phyloP scores from a whole-genome alignment of 2,797 vertebrate species.

The Poecilia gillii region DNA sequence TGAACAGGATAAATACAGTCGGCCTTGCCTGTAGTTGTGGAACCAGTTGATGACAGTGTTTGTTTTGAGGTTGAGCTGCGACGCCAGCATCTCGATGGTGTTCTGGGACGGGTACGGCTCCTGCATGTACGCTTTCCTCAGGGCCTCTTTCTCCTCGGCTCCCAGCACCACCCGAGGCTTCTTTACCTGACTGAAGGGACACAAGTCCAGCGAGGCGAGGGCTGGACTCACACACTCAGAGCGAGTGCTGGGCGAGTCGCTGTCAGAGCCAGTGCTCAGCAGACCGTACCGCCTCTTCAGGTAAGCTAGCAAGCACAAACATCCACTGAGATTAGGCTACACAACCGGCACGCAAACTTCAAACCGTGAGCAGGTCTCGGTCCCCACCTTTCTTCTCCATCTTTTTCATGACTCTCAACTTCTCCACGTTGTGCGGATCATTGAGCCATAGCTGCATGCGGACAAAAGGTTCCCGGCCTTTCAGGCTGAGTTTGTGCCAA shows the following conservation, averaged over 20 bases:
- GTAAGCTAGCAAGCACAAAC: slow-evolving; percentile 83
- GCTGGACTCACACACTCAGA: slow-evolving; percentile 93
- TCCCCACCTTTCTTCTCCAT: slow-evolving; percentile 96
- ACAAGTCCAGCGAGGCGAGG: slow-evolving; percentile 86
- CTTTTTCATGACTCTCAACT: slow-evolving; percentile 96
- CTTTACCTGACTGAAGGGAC: slow-evolving; percentile 91
- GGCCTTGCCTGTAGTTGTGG: slow-evolving; percentile 96
- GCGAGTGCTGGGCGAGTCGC: slow-evolving; percentile 88
- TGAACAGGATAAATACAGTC: not conserved
- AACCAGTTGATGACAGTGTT: slow-evolving; percentile 99
- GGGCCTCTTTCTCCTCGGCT: slow-evolving; percentile 93
- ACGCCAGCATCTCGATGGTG: slow-evolving; percentile 94
- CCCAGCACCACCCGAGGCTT: slow-evolving; percentile 95
- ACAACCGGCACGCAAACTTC: not conserved
- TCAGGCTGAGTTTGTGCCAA: slow-evolving; percentile 98
- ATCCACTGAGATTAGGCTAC: not conserved
- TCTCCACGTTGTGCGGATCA: slow-evolving; percentile 95
- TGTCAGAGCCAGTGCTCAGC: slow-evolving; percentile 91
- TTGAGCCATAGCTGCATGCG: slow-evolving; percentile 99
- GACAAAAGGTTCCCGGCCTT: slow-evolving; percentile 96
- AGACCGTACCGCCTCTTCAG: slow-evolving; percentile 95
- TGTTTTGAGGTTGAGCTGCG: slow-evolving; percentile 96
- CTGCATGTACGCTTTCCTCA: slow-evolving; percentile 92
- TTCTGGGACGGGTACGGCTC: slow-evolving; percentile 98
- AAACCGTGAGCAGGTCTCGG: too few relatives aligned